Evolutionary conservation across 2,113 vertebrate species (phyloP).

Genomic region (Nettapus auritus): DNA sequence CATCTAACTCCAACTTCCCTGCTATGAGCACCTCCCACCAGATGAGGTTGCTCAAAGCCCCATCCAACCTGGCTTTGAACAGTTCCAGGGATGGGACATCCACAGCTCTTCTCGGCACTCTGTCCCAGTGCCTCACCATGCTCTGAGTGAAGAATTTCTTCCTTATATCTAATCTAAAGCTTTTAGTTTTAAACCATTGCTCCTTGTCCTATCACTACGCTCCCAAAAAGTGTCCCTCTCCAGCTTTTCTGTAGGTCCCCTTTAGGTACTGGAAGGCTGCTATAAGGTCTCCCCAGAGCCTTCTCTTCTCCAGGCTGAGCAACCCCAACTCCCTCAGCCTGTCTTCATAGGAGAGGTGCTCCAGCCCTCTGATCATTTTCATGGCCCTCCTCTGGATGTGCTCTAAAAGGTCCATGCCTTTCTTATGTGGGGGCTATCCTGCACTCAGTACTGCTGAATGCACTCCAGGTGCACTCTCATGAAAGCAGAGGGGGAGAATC

Average conservation of each 20-base stretch:
- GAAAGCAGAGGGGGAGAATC: background rate
- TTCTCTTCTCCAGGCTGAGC: background rate
- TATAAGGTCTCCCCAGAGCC: background rate
- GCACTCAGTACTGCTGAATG: background rate
- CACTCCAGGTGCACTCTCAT: background rate
- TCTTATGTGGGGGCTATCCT: background rate
- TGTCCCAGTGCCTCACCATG: background rate
- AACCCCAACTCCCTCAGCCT: background rate
- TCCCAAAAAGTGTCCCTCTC: background rate
- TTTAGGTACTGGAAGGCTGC: background rate
- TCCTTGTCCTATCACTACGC: background rate
- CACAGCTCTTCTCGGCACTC: background rate
- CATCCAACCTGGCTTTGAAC: background rate
- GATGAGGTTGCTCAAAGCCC: background rate
- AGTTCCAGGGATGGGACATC: background rate
- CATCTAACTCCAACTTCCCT: background rate
- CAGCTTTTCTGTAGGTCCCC: background rate
- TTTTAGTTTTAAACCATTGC: background rate
- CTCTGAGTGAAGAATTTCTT: background rate
- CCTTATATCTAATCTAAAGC: background rate
- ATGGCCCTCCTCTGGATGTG: background rate
- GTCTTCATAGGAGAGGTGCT: background rate
- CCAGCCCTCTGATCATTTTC: background rate
- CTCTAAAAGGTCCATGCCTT: background rate
- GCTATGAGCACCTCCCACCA: background rate